phyloP scores from a whole-genome alignment of 2,113 vertebrate genomes.

The Misgurnus mizolepis region DNA sequence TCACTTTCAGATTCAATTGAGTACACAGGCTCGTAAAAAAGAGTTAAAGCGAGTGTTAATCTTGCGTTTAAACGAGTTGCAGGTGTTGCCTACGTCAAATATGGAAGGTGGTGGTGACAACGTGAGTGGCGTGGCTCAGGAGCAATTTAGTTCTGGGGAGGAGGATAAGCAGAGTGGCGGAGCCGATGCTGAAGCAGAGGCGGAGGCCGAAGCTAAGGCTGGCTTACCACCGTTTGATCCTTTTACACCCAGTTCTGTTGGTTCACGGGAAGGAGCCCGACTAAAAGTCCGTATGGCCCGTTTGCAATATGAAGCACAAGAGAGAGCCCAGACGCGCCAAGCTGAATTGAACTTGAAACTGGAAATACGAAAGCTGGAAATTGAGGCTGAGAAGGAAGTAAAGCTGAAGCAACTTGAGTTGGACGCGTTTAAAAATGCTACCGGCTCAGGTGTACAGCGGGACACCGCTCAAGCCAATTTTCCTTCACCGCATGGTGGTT shows the following conservation, averaged over 20 bases:
- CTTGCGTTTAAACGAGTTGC: too few relatives aligned
- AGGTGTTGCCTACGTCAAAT: too few relatives aligned
- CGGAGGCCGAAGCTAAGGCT: not conserved
- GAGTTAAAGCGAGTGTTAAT: not conserved
- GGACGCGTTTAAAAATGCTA: too few relatives aligned
- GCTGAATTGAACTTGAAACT: not conserved
- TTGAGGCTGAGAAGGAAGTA: slow-evolving; percentile 7
- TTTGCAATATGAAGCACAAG: slow-evolving; percentile 16
- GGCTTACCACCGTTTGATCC: not conserved
- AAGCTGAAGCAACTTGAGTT: not conserved
- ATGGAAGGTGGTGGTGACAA: too few relatives aligned
- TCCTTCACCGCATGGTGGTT: too few relatives aligned
- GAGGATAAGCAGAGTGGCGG: not conserved
- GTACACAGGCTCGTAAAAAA: not conserved
- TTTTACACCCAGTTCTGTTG: not conserved
- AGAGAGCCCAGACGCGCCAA: not conserved
- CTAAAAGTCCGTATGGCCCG: not conserved
- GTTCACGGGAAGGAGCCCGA: not conserved
- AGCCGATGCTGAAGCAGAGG: not conserved
- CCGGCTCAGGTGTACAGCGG: too few relatives aligned
- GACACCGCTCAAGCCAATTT: too few relatives aligned
- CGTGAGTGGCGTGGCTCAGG: too few relatives aligned
- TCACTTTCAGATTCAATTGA: too few relatives aligned
- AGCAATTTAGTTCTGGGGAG: not conserved
- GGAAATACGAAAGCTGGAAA: not conserved